Evolutionary conservation across 2,797 vertebrate genomes (phyloP).

Genomic region (Parauchenoglanis punctatus): DNA sequence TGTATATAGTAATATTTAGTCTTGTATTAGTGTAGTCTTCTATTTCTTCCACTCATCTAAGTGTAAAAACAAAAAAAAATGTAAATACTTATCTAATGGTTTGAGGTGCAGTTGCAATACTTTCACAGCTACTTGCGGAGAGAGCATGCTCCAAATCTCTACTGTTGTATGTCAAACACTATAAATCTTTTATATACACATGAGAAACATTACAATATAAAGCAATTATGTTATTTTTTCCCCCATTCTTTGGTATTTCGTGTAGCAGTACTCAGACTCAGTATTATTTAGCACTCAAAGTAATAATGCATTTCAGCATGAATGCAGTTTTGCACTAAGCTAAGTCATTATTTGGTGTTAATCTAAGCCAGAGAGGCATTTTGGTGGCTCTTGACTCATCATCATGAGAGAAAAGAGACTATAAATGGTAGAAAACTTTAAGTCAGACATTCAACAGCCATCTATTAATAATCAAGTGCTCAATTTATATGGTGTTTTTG

Average conservation of each 20-base stretch:
- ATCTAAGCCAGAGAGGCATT: neutral
- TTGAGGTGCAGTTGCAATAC: neutral
- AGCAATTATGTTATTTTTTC: neutral
- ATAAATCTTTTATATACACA: neutral
- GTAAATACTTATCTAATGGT: neutral
- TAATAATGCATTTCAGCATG: neutral
- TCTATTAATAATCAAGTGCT: neutral
- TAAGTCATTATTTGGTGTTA: neutral
- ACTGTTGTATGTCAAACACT: neutral
- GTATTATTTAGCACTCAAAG: neutral
- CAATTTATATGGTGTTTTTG: neutral
- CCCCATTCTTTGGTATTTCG: neutral
- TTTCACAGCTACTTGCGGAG: neutral
- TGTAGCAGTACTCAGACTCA: neutral
- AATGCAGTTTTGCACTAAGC: neutral
- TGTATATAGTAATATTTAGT: neutral
- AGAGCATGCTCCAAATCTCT: neutral
- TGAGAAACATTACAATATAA: neutral
- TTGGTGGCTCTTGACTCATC: neutral
- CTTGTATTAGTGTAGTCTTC: neutral
- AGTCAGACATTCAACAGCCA: conserved; percentile 50
- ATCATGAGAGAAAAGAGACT: conserved; percentile 37
- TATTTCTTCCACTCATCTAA: neutral
- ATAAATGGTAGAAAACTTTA: conserved; percentile 63
- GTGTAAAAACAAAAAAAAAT: neutral